phyloP scores from a whole-genome alignment of 2,113 vertebrate genomes.

The Callipepla californica region DNA sequence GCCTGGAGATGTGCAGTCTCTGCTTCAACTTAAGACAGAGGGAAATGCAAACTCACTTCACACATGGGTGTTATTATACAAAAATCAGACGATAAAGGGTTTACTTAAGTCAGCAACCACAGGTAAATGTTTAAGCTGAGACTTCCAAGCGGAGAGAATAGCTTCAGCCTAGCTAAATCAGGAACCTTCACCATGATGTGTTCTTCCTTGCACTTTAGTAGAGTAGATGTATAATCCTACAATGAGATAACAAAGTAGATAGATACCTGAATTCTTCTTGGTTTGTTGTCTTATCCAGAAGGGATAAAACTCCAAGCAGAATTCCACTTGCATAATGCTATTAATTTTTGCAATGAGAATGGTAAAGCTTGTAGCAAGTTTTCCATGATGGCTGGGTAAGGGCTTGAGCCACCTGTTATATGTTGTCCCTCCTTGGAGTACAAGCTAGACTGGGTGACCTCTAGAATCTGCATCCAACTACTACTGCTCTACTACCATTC shows the following conservation, averaged over 20 bases:
- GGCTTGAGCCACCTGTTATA: neutral
- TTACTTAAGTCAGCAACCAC: neutral
- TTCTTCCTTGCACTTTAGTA: neutral
- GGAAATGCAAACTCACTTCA: neutral
- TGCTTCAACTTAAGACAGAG: neutral
- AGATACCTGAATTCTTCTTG: neutral
- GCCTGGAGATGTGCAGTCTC: neutral
- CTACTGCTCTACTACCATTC: neutral
- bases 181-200: neutral
- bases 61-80: neutral
- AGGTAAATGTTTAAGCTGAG: neutral
- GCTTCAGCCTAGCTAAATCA: neutral
- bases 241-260: neutral
- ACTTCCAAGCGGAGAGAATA: neutral
- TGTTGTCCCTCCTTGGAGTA: neutral
- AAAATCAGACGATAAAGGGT: neutral
- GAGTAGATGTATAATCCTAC: neutral
- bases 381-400: neutral
- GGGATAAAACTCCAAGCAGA: neutral
- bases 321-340: neutral
- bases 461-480: neutral
- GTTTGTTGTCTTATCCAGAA: neutral
- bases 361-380: neutral
- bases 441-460: fast-evolving
- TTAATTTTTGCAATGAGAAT: neutral